Conservation (phyloP, 1,140 invertebrate species). For the Hyposmocoma kahamanoa region DNA sequence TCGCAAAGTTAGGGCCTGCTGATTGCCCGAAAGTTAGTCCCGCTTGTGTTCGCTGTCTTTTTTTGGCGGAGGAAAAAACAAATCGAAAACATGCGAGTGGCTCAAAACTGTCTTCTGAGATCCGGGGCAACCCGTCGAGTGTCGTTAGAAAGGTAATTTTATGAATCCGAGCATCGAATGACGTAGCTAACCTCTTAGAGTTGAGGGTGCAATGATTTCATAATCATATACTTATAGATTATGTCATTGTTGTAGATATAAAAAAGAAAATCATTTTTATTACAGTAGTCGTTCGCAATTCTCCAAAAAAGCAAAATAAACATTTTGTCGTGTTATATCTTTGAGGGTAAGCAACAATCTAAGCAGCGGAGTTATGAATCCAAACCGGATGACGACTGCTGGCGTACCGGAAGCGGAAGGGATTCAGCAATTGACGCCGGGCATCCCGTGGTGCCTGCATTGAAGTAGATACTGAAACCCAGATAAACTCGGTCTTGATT, state of each 20-base stretch:
- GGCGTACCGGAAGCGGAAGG: constrained; percentile 48
- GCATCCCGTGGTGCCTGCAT: constrained; percentile 32
- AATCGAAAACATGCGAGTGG: constrained; percentile 63
- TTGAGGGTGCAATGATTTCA: background rate
- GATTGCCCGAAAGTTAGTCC: constrained; percentile 69
- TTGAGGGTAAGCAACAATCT: constrained; percentile 27
- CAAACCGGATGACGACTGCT: constrained; percentile 30
- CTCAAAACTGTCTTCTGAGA: constrained; percentile 57
- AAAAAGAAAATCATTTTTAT: background rate
- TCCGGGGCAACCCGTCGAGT: constrained; percentile 6
- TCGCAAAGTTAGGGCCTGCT: constrained; percentile 60
- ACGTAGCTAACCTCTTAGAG: background rate
- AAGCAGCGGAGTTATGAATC: constrained; percentile 34
- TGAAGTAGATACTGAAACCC: too few species aligned
- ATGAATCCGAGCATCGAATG: background rate
- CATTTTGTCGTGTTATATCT: constrained; percentile 25
- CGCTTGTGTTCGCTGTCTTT: constrained; percentile 58
- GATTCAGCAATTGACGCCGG: constrained; percentile 48
- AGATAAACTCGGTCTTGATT: too few species aligned
- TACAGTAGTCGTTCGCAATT: constrained; percentile 10
- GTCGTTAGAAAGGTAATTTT: background rate
- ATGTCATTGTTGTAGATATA: background rate
- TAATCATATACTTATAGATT: background rate
- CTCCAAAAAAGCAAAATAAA: background rate
- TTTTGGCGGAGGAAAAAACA: constrained; percentile 53